Conservation (phyloP, 2,113 vertebrate genomes). For the Bucco capensis region DNA sequence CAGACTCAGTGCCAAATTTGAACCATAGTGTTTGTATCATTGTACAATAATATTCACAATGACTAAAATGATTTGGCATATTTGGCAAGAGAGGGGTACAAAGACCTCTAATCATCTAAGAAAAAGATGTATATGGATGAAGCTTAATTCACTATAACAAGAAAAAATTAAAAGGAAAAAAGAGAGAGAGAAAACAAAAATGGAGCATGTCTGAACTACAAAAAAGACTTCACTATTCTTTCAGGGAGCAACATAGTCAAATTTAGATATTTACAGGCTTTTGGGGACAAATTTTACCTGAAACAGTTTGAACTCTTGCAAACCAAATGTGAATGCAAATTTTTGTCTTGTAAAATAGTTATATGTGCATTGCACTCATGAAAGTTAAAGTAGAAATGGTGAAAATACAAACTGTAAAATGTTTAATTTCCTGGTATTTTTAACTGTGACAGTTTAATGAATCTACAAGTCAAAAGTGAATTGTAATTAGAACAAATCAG, state of each 20-base stretch:
- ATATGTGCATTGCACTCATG: not conserved
- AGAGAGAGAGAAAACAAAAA: not conserved
- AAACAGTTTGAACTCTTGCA: not conserved
- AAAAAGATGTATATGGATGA: not conserved
- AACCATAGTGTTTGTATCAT: not conserved
- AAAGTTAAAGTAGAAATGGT: not conserved
- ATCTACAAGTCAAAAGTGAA: not conserved
- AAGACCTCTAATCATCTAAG: not conserved
- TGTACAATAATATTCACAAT: not conserved
- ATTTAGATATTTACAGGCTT: not conserved
- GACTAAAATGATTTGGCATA: not conserved
- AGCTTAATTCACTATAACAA: not conserved
- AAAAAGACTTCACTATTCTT: not conserved
- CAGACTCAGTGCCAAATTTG: not conserved
- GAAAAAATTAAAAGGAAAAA: not conserved
- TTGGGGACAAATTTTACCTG: constrained; percentile 11
- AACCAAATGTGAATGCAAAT: not conserved
- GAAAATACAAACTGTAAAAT: not conserved
- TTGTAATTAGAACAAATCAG: not conserved
- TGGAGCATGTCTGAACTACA: constrained; percentile 11
- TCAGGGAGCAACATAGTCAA: not conserved
- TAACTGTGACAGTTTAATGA: not conserved
- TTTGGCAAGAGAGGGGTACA: not conserved
- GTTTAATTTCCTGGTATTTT: constrained; percentile 36
- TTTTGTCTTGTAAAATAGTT: constrained; percentile 4